Base-by-base conservation (phyloP, 2,888 invertebrate species). In the Tetramorium bicarinatum region DNA sequence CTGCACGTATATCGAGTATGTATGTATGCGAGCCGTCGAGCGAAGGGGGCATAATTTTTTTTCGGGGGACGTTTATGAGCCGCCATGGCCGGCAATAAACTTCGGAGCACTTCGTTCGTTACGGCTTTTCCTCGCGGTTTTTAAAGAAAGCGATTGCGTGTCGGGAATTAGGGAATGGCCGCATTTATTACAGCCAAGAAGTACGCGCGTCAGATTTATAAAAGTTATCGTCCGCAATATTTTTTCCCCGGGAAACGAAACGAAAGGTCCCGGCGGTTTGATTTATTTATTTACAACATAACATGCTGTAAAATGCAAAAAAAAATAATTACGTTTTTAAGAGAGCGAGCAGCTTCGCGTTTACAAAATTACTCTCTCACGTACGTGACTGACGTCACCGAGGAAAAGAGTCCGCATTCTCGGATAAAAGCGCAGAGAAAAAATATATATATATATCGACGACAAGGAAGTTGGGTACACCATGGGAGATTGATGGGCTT, bases 401-500 rank as follows among this genome's bases (percentile, higher is more conserved):
- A 1, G 59, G n/a, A 29, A 15, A 11, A 56, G 69, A 34, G 13
- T 66, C 29, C 15, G 21, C 25, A 44, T 69, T 64, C 61, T 71
- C 62, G 18, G 25, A 47, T 8, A 47, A 66, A 61, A 11, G 41
- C 54, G 38, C 52, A 2, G 34, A 56, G 54, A 82, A 82, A 85
- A n/a, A n/a, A n/a, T n/a, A n/a, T n/a, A n/a, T n/a, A n/a, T n/a
- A n/a, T n/a, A 69, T 59, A 67, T 61, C 67, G 49, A 80, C 83
- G 83, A 91, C 86, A 83, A 90, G 88, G 87, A 90, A 90, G 91
- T 87, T 81, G 64, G 47, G 44, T 59, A 67, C 90, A 79, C 90
- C 87, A 83, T 87, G 85, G 91, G 92, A 92, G 91, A 91, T 91
- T 89, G 91, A 91, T 91, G 88, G 87, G 89, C 85, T 90, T 91